Evolutionary conservation across 1,140 invertebrate species (phyloP).

Genomic region (Nasonia longicornis): DNA sequence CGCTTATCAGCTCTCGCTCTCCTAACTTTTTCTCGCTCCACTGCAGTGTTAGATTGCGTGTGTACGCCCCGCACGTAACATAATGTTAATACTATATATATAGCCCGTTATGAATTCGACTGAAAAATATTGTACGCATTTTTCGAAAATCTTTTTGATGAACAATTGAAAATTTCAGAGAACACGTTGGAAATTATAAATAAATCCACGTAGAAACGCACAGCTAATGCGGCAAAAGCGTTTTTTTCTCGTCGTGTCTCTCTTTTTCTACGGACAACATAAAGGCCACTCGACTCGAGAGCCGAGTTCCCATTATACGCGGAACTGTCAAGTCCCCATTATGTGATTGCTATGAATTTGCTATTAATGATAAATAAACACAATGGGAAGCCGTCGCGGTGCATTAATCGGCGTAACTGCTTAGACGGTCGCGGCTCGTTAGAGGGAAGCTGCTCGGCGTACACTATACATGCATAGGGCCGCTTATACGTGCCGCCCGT

Average conservation of each 20-base stretch:
- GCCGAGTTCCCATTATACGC: conserved; percentile 37
- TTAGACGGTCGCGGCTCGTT: conserved; percentile 53
- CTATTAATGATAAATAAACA: conserved; percentile 70
- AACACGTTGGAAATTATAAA: no score
- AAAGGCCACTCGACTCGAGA: background rate
- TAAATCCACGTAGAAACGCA: no score
- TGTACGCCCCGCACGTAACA: background rate
- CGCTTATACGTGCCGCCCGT: conserved; percentile 1
- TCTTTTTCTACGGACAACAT: background rate
- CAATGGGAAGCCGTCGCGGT: conserved; percentile 64
- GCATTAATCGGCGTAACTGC: conserved; percentile 57
- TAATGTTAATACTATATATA: no score
- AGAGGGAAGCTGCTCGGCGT: background rate
- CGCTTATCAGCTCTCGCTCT: conserved; percentile 15
- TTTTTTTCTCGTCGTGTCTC: background rate
- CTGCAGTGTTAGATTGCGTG: background rate
- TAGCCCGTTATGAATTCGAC: no score
- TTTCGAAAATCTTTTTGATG: no score
- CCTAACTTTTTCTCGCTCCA: background rate
- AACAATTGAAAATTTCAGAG: no score
- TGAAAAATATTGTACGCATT: no score
- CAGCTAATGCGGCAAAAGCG: background rate
- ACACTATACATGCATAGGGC: background rate
- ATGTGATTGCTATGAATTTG: conserved; percentile 69
- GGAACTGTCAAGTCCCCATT: conserved; percentile 53